phyloP scores from a whole-genome alignment of 1,140 invertebrate species.

The Tetramorium parvispinum region DNA sequence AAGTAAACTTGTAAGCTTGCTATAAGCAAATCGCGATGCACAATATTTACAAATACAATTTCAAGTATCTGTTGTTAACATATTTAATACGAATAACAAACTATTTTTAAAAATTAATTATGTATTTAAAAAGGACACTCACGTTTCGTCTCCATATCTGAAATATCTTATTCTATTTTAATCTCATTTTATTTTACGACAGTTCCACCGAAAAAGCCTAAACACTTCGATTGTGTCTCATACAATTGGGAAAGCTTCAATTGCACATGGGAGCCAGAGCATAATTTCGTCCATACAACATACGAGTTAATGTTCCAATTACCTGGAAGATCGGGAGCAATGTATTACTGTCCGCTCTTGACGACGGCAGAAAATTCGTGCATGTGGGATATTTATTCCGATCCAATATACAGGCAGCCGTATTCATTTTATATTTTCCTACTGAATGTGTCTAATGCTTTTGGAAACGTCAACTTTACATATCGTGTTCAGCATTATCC shows the following conservation, averaged over 20 bases:
- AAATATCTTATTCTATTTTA: background rate
- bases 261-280: conserved; percentile 88
- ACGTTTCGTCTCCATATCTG: background rate
- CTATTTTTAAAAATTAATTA: conserved; percentile 6
- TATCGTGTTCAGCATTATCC: conserved; percentile 88
- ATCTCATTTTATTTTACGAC: conserved; percentile 27
- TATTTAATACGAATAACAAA: background rate
- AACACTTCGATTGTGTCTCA: conserved; percentile 89
- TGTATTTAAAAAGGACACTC: background rate
- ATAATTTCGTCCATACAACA: conserved; percentile 86
- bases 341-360: conserved; percentile 77
- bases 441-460: conserved; percentile 86
- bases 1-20: background rate
- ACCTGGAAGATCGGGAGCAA: conserved; percentile 79
- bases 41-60: background rate
- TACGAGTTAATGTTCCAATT: conserved; percentile 87
- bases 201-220: conserved; percentile 86
- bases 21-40: background rate
- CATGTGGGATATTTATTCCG: conserved; percentile 86
- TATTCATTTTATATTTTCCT: conserved; percentile 87
- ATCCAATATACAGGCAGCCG: conserved; percentile 88
- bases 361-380: conserved; percentile 79
- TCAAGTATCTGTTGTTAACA: background rate
- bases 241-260: conserved; percentile 89
- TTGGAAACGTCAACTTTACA: conserved; percentile 85